Evolutionary conservation across 1,140 invertebrate genomes (phyloP).

Genomic region (Apis dorsata): DNA sequence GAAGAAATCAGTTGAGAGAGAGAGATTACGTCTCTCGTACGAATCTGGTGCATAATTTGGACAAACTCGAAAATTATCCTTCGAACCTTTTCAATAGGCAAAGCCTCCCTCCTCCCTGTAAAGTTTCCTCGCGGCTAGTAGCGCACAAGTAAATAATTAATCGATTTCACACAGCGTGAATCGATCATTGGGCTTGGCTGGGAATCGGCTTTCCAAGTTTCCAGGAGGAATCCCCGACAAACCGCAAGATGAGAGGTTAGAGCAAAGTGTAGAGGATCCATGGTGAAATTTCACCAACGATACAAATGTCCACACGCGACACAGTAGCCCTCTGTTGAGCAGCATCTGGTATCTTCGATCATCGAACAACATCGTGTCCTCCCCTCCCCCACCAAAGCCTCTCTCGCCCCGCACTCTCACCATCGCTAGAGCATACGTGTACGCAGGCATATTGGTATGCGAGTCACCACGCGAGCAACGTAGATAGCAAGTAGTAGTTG

Average conservation of each 20-base stretch:
- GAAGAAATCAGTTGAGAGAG: too few relatives aligned
- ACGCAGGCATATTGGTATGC: neutral
- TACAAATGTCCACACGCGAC: slow-evolving; percentile 45
- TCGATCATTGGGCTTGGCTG: slow-evolving; percentile 7
- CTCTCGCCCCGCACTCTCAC: neutral
- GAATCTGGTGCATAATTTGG: too few relatives aligned
- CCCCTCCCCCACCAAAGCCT: neutral
- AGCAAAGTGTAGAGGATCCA: neutral
- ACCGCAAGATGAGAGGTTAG: neutral
- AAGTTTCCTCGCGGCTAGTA: neutral
- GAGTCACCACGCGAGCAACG: neutral
- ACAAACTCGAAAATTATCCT: neutral
- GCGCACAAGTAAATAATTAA: neutral
- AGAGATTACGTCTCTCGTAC: too few relatives aligned
- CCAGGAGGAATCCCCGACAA: neutral
- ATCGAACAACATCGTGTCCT: too few relatives aligned
- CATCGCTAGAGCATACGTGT: neutral
- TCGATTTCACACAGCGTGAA: neutral
- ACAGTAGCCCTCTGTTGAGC: slow-evolving; percentile 29
- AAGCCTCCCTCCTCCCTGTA: neutral
- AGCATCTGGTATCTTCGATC: neutral
- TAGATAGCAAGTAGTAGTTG: neutral
- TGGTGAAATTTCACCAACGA: slow-evolving; percentile 30
- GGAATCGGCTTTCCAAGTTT: slow-evolving; percentile 25
- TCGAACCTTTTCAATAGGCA: neutral